These are phyloP conservation scores for Psittacula echo DNA, from an alignment of 2,797 vertebrate species.

Conservation along the genomic window DNA sequence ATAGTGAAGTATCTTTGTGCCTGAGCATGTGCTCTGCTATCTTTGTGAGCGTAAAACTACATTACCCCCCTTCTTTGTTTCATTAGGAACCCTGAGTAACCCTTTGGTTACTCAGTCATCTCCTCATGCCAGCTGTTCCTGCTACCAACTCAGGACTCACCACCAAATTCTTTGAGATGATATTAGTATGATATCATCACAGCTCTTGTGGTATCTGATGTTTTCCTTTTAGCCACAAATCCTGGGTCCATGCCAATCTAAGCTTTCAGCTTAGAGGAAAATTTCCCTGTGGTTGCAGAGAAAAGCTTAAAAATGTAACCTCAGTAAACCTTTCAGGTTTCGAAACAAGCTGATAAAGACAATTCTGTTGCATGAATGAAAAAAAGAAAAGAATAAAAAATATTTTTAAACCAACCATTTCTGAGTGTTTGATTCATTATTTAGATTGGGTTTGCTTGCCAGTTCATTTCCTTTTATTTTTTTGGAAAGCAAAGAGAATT, in stretches of 20 bases:
- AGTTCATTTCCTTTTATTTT: neutral
- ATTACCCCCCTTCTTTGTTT: neutral
- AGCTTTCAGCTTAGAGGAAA: neutral
- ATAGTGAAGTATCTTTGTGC: neutral
- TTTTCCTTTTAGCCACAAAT: neutral
- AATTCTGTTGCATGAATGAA: neutral
- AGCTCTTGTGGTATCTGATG: neutral
- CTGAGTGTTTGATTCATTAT: neutral
- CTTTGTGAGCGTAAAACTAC: neutral
- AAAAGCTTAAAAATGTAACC: neutral
- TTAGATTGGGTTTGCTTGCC: neutral
- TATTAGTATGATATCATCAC: neutral
- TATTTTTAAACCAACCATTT: neutral
- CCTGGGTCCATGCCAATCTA: neutral
- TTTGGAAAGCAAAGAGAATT: neutral
- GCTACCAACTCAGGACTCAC: accelerated
- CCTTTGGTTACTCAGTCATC: neutral
- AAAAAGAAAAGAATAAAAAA: neutral
- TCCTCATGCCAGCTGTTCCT: neutral
- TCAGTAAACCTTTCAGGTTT: neutral
- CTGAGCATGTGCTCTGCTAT: accelerated
- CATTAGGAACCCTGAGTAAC: neutral
- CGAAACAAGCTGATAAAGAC: neutral
- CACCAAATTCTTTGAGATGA: neutral
- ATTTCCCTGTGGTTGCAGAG: neutral